These are phyloP conservation scores for Acanthacorydalis orientalis DNA, from an alignment of 2,888 invertebrate genomes.

Conservation along the genomic window DNA sequence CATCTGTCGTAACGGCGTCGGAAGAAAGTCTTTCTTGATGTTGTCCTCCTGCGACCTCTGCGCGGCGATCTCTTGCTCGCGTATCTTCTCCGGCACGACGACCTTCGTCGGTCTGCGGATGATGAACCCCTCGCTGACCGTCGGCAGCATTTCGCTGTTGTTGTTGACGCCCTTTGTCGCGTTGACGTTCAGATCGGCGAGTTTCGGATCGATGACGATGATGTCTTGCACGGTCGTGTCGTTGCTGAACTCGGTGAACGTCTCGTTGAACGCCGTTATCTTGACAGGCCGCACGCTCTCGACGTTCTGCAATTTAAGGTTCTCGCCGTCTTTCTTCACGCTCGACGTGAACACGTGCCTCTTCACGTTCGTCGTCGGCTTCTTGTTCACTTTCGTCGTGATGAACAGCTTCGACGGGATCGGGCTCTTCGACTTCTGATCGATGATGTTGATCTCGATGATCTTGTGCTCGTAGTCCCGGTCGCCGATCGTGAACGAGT, in stretches of 20 bases:
- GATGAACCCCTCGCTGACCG: background rate
- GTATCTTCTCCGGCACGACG: slow-evolving; percentile 1
- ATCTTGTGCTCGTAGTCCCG: slow-evolving; percentile 4
- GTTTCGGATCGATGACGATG: slow-evolving; percentile 22
- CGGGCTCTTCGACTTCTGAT: slow-evolving; percentile 1
- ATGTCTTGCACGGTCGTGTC: background rate
- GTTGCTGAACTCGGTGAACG: background rate
- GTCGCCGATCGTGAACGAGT: slow-evolving; percentile 2
- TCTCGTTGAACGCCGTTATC: background rate
- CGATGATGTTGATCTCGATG: slow-evolving; percentile 6
- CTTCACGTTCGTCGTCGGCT: background rate
- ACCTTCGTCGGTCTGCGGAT: background rate
- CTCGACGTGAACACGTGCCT: background rate
- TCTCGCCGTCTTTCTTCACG: slow-evolving; percentile 5
- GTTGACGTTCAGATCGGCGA: slow-evolving; percentile 29
- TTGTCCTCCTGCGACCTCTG: slow-evolving; percentile 8
- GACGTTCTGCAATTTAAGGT: background rate
- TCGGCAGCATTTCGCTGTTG: slow-evolving; percentile 13
- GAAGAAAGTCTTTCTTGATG: slow-evolving; percentile 2
- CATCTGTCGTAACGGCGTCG: background rate
- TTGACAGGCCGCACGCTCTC: background rate
- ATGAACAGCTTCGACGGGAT: slow-evolving; percentile 3
- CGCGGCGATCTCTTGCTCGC: slow-evolving; percentile 17
- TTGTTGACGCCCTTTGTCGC: slow-evolving; percentile 12
- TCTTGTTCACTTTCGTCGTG: slow-evolving; percentile 4